Conservation (phyloP, 1,140 invertebrate genomes). For the Heliconius himera region DNA sequence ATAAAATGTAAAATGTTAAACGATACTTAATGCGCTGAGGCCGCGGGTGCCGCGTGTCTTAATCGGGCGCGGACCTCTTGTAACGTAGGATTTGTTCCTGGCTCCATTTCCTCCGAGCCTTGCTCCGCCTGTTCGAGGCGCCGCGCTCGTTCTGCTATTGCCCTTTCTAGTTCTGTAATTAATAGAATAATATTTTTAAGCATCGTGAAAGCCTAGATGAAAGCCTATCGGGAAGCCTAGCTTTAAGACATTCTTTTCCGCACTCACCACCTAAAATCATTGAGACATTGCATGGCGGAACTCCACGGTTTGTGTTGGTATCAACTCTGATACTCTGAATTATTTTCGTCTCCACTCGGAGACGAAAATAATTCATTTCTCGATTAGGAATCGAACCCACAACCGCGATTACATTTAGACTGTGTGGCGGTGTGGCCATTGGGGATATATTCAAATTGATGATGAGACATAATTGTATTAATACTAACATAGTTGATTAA, state of each 20-base stretch:
- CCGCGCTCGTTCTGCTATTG: conserved; percentile 76
- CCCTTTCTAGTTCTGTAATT: conserved; percentile 76
- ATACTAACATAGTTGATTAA: no score
- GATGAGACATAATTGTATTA: no score
- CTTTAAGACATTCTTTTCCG: no score
- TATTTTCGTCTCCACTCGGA: no score
- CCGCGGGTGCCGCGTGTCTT: conserved; percentile 66
- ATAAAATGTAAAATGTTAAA: background rate
- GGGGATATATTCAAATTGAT: no score
- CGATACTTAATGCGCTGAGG: conserved; percentile 56
- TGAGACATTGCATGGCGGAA: no score
- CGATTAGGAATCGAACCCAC: background rate
- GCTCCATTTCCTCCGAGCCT: conserved; percentile 53
- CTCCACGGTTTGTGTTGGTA: background rate
- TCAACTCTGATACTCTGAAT: no score
- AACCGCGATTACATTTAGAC: background rate
- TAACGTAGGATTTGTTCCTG: conserved; percentile 71
- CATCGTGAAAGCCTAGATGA: no score
- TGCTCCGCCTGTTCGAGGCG: conserved; percentile 72
- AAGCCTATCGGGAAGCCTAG: no score
- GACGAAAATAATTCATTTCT: background rate
- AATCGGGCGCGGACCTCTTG: conserved; percentile 70
- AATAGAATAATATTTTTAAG: background rate
- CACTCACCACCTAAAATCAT: no score
- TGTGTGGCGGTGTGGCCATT: no score